A percentile compares a stretch with the other conserved stretches of the same genome.
Conservation (phyloP, 2,797 vertebrate species). For the Heterohyrax brucei region DNA sequence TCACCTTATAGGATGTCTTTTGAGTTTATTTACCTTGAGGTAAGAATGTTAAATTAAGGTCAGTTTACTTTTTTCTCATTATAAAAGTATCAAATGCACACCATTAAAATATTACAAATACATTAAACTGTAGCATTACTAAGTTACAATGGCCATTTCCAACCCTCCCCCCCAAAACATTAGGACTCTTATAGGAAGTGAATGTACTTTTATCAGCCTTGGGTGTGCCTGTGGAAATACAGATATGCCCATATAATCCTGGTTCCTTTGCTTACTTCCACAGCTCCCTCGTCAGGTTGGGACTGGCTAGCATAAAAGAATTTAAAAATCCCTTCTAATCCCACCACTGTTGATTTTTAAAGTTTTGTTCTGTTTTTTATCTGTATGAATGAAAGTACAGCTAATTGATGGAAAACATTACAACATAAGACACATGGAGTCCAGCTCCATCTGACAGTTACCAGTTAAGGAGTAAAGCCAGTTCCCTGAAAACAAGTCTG, state of each 20-base stretch:
- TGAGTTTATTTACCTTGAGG: slow-evolving; percentile 16
- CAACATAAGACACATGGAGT: not conserved
- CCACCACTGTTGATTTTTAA: not conserved
- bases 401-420: not conserved
- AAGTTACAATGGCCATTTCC: not conserved
- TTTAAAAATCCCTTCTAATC: not conserved
- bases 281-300: not conserved
- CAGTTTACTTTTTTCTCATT: slow-evolving; percentile 32
- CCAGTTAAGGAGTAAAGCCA: not conserved
- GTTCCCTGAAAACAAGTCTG: not conserved
- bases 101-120: slow-evolving; percentile 46
- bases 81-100: not conserved
- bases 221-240: not conserved
- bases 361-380: not conserved
- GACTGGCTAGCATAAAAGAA: not conserved
- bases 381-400: slow-evolving; percentile 15
- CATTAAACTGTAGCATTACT: not conserved
- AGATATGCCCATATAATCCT: not conserved
- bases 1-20: slow-evolving; percentile 11
- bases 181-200: not conserved
- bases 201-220: not conserved
- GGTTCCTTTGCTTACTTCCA: not conserved
- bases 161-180: not conserved
- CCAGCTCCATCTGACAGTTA: not conserved
- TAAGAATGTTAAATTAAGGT: slow-evolving; percentile 41